These are phyloP conservation scores for Euclidia mi DNA, from an alignment of 2,888 invertebrate species.

Conservation along the genomic window DNA sequence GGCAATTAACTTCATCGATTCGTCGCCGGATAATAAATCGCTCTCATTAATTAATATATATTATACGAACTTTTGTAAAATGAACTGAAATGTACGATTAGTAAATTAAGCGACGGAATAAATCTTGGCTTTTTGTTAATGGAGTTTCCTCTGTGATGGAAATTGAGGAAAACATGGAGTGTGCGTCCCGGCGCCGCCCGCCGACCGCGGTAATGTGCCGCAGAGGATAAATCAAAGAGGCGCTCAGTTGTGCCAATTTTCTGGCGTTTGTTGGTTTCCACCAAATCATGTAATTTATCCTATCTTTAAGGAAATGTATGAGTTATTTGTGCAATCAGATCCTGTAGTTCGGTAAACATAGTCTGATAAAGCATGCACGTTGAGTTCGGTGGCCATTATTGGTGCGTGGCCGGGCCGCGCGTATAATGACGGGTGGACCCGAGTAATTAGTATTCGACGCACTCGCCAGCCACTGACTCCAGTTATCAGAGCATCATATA, in stretches of 20 bases:
- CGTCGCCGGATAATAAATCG: conserved; percentile 23
- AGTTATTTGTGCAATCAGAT: conserved; percentile 1
- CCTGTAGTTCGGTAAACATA: conserved; percentile 1
- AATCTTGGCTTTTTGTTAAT: conserved; percentile 16
- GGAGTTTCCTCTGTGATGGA: conserved; percentile 4
- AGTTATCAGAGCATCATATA: conserved; percentile 14
- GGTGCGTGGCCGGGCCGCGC: background rate
- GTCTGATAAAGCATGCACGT: background rate
- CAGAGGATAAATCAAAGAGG: background rate
- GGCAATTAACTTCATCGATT: conserved; percentile 29
- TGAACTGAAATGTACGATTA: conserved; percentile 10
- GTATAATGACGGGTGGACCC: background rate
- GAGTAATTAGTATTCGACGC: conserved; percentile 16
- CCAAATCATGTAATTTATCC: background rate
- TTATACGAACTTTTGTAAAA: conserved; percentile 18
- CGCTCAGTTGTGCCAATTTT: background rate
- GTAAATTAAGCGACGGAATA: conserved; percentile 21
- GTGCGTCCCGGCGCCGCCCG: background rate
- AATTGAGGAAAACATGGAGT: conserved; percentile 2
- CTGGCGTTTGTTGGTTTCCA: background rate
- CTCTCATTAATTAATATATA: conserved; percentile 22
- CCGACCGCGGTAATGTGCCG: conserved; percentile 4
- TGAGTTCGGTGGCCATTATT: conserved; percentile 4
- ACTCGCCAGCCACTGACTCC: conserved; percentile 4
- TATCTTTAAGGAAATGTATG: background rate